Evolutionary conservation across 30 jellyfish, hydroid and myxozoan species (phyloP).

Genomic region (Sanderia malayensis): DNA sequence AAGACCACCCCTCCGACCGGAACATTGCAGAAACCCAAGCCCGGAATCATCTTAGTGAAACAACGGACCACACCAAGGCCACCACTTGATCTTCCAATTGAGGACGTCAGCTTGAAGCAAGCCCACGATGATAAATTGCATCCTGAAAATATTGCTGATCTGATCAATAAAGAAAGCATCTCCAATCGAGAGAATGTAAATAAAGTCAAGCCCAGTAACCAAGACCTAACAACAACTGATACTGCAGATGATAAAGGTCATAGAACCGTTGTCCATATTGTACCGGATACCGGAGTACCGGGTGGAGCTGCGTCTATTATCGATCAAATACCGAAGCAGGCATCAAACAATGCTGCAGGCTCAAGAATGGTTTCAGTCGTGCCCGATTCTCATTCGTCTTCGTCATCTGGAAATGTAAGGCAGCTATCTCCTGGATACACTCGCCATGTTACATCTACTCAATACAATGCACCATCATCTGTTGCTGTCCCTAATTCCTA

Average conservation of each 20-base stretch:
- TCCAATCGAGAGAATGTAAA: background rate
- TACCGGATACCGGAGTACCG: conserved; percentile 58
- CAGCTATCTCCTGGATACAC: too few relatives aligned
- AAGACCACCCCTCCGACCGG: conserved; percentile 43
- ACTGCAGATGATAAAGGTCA: background rate
- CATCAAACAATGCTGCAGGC: conserved; percentile 9
- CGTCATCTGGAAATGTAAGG: too few relatives aligned
- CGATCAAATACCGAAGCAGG: conserved; percentile 27
- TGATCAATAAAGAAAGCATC: too few relatives aligned
- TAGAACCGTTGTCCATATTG: conserved; percentile 32
- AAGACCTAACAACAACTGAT: background rate
- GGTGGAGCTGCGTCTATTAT: conserved; percentile 65
- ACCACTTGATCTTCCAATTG: conserved; percentile 13
- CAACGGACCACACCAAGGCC: conserved; percentile 25
- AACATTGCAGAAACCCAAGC: conserved; percentile 23
- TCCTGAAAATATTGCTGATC: conserved; percentile 1
- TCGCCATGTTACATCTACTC: background rate
- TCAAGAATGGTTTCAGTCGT: conserved; percentile 41
- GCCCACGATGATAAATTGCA: conserved; percentile 14
- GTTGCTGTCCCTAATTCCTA: background rate
- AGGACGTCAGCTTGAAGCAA: conserved; percentile 24
- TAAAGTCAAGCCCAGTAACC: background rate
- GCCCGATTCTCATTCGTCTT: too few relatives aligned
- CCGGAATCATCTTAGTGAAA: conserved; percentile 29
- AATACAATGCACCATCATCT: background rate